phyloP scores from a whole-genome alignment of 2,797 vertebrate species.

The Orestias chungarensis region DNA sequence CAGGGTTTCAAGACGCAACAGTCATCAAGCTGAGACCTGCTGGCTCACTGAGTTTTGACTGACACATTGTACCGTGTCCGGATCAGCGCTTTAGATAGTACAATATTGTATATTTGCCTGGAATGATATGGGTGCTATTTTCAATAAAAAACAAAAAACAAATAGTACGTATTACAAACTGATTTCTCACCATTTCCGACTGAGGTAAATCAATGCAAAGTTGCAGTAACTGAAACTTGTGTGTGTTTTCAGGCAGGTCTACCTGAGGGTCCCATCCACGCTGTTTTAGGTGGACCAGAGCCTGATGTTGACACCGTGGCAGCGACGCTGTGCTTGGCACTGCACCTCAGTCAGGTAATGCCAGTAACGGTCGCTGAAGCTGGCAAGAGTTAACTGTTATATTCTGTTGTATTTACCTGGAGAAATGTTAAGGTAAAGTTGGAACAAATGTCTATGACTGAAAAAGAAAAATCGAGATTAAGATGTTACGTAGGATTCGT shows the following conservation, averaged over 20 bases:
- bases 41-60: conserved; percentile 19
- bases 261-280: conserved; percentile 81
- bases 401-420: neutral
- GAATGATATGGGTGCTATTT: too few relatives aligned
- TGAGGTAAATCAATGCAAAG: neutral
- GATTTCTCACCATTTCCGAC: neutral
- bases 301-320: conserved; percentile 90
- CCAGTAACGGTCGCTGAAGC: neutral
- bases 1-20: conserved; percentile 54
- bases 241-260: conserved; percentile 80
- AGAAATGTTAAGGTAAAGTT: neutral
- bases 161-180: conserved; percentile 4
- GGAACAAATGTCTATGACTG: neutral
- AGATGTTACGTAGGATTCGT: too few relatives aligned
- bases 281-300: conserved; percentile 86
- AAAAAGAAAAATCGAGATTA: neutral
- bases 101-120: neutral
- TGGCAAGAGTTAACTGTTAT: neutral
- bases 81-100: conserved; percentile 29
- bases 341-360: conserved; percentile 89
- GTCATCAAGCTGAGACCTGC: conserved; percentile 40
- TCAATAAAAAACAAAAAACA: too few relatives aligned
- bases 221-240: conserved; percentile 8
- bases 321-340: conserved; percentile 87
- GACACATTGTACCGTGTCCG: conserved; percentile 8